Evolutionary conservation across 2,888 invertebrate species (phyloP), one percentile per base, ranked within the genome.

Genomic region (Leptinotarsa juncta): DNA sequence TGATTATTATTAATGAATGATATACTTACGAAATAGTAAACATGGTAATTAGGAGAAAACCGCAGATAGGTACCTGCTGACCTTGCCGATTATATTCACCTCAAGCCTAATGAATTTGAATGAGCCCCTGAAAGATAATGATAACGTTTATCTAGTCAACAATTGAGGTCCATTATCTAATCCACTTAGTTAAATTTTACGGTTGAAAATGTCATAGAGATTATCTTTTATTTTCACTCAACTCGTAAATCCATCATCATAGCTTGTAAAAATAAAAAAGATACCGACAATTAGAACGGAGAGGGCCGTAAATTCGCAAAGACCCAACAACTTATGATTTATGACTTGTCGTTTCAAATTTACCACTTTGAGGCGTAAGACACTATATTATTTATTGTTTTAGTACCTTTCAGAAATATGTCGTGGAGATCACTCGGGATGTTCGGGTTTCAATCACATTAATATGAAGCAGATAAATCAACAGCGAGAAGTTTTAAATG

Each of bases 181-280:
- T 42, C 26, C 42, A 15, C 42, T 42, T 26, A 32, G 32, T 32
- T 62, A 7, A 20, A 57, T 57, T 57, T 20, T 23, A 23, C 14
- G 15, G 3, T 57, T 23, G 26, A 23, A 23, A 57, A 26, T 23
- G 23, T 18, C 32, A 7, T 7, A 57, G 7, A 32, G 62, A 62
- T 32, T 12, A 62, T 42, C 42, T 12, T 42, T 26, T 4, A 32
- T 16, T 42, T 62, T 42, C 62, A 42, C 18, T 15, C n/a, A 32
- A 48, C 42, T 57, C 71, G 57, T 74, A 74, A 74, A 74, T 74
- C 71, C 65, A 68, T 74, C 65, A 68, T 74, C 71, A 74, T 60
- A 32, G 50, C 50, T 50, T 49, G 69, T 50, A 67, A 55, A 57
- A 18, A 53, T 16, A 55, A 73, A 73, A 73, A 74, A 74, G 53